Base-by-base conservation (phyloP, 2,113 vertebrate species). In the Serinus canaria region DNA sequence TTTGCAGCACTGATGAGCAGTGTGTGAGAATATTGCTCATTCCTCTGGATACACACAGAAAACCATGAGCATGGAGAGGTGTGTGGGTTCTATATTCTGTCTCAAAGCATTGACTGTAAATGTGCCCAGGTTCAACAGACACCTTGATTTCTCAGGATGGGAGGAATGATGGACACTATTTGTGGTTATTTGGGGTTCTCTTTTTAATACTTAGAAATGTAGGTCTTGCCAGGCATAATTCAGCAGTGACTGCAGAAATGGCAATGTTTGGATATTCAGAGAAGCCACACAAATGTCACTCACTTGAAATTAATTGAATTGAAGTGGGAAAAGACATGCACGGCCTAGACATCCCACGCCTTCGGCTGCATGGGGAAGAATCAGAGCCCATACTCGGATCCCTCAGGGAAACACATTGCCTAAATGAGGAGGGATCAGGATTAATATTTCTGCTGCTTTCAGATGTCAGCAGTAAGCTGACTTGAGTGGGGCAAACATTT, bases 61-160 rank as follows among this genome's bases (percentile, higher is more conserved):
- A 74, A 44, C 25, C 58, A 2, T 7, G 10, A 60, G 49, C 25
- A 66, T 78, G 30, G n/a, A 58, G 58, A 68, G 41, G 18, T 1
- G 0, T 69, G 30, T 0, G 0, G 22, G n/a, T 49, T 21, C 0
- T 28, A 1, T 22, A 4, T 41, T 37, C 44, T 14, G 27, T 68
- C 62, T 82, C 62, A 69, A 37, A 60, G 59, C 35, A 28, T 3
- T 55, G 58, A 28, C 41, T 67, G 15, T 75, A 52, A 53, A 23
- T 10, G 16, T 72, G 58, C 28, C 59, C 9, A 15, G 33, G n/a
- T 69, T 77, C 52, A 43, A 75, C 68, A 58, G 64, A 53, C 17
- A 41, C 41, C 27, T 67, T 13, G 24, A 35, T 52, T 55, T 49
- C 66, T 78, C 35, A n/a, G 56, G 60, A 60, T 7, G 2, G 43